Conservation (phyloP, 2,888 invertebrate genomes). For the Myopa testacea region DNA sequence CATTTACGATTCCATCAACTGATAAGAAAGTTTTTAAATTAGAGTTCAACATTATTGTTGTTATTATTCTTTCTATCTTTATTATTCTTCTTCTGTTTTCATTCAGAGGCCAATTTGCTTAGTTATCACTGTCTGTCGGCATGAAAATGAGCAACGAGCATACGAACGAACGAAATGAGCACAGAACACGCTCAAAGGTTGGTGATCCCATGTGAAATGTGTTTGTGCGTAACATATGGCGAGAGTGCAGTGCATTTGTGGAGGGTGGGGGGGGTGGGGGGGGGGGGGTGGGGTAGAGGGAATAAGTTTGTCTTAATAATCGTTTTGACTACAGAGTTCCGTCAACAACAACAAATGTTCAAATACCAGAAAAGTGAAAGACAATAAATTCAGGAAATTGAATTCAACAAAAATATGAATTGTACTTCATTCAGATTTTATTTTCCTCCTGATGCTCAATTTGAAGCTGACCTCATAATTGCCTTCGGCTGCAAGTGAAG, state of each 20-base stretch:
- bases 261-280: too few species aligned
- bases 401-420: neutral
- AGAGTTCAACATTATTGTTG: constrained; percentile 23
- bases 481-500: neutral
- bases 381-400: constrained; percentile 4
- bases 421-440: neutral
- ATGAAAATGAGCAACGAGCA: neutral
- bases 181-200: constrained; percentile 19
- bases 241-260: too few species aligned
- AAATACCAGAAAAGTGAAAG: neutral
- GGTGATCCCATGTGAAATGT: neutral
- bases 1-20: constrained; percentile 53
- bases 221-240: too few species aligned
- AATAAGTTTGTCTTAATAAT: neutral
- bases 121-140: constrained; percentile 9
- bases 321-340: too few species aligned
- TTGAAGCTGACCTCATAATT: neutral
- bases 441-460: neutral
- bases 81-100: neutral
- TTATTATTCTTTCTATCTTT: neutral
- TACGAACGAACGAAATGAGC: constrained; percentile 21
- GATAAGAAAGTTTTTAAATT: constrained; percentile 49
- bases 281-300: too few species aligned
- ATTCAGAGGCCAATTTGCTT: constrained; percentile 4
- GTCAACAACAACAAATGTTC: neutral